phyloP scores from a whole-genome alignment of 1,140 invertebrate species.

The Trachymyrmex septentrionalis region DNA sequence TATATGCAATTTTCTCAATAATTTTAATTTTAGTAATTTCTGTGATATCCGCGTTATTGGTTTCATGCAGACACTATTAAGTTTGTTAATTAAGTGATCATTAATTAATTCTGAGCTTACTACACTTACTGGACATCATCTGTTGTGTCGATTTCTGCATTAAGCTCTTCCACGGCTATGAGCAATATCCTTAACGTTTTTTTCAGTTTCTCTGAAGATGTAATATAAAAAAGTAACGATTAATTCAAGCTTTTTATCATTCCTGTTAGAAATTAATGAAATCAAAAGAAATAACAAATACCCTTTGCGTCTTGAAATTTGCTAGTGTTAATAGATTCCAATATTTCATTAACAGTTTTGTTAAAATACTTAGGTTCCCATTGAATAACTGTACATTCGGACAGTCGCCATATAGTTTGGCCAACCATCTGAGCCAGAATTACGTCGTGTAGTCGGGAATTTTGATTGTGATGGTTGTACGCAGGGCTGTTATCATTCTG shows the following conservation, averaged over 20 bases:
- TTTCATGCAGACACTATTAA: slow-evolving; percentile 17
- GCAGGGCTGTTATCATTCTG: slow-evolving; percentile 51
- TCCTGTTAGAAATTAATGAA: background rate
- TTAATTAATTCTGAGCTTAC: background rate
- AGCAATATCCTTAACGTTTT: slow-evolving; percentile 64
- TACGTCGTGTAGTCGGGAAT: slow-evolving; percentile 67
- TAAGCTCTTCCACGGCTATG: slow-evolving; percentile 62
- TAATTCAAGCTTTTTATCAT: background rate
- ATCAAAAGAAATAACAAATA: slow-evolving; percentile 60
- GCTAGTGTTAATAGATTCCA: slow-evolving; percentile 71
- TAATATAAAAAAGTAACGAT: background rate
- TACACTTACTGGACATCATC: slow-evolving; percentile 73
- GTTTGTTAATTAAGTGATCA: slow-evolving; percentile 12
- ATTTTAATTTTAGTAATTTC: background rate
- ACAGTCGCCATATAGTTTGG: slow-evolving; percentile 81
- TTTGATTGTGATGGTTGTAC: slow-evolving; percentile 42
- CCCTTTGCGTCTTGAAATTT: slow-evolving; percentile 73
- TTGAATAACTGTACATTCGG: slow-evolving; percentile 81
- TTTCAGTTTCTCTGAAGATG: slow-evolving; percentile 72
- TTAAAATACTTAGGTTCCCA: slow-evolving; percentile 82
- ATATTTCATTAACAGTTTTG: slow-evolving; percentile 64
- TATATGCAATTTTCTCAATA: slow-evolving; percentile 4
- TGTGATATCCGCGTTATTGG: background rate
- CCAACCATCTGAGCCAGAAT: slow-evolving; percentile 79
- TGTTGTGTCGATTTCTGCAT: slow-evolving; percentile 69